Percentiles rank a stretch among this genome's conserved stretches.
Conservation (phyloP, 1,140 invertebrate species). For the Ganaspis sp. region DNA sequence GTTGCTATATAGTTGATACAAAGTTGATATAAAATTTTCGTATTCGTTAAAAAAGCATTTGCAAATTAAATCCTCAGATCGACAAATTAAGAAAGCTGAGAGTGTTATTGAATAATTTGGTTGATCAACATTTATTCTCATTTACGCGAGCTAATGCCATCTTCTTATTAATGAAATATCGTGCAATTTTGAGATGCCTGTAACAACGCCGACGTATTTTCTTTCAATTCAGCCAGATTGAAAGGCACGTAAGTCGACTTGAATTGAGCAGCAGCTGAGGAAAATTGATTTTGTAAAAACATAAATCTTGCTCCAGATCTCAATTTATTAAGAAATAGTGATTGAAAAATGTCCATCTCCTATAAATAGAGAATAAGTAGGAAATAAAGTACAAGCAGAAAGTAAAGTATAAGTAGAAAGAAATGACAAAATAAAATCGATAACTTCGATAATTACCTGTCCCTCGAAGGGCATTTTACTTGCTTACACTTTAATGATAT, state of each 20-base stretch:
- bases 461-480: background rate
- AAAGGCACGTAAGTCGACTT: slow-evolving; percentile 45
- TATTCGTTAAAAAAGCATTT: no score
- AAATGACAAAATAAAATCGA: background rate
- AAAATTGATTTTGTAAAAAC: slow-evolving; percentile 15
- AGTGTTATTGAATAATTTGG: background rate
- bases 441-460: background rate
- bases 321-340: background rate
- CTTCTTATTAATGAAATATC: slow-evolving; percentile 2
- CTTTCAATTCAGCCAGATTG: slow-evolving; percentile 69
- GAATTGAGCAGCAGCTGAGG: slow-evolving; percentile 40
- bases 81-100: background rate
- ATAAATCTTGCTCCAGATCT: background rate
- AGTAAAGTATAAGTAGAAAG: background rate
- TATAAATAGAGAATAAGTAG: background rate
- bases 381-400: background rate
- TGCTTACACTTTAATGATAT: background rate
- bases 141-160: background rate
- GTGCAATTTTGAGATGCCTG: slow-evolving; percentile 51
- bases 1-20: no score
- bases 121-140: slow-evolving; percentile 13
- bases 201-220: slow-evolving; percentile 73
- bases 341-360: background rate
- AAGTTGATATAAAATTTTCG: no score
- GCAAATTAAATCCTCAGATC: no score